Conservation (phyloP, 37 sponge, comb jelly and placozoan genomes). For the Chondrosia reniformis region DNA sequence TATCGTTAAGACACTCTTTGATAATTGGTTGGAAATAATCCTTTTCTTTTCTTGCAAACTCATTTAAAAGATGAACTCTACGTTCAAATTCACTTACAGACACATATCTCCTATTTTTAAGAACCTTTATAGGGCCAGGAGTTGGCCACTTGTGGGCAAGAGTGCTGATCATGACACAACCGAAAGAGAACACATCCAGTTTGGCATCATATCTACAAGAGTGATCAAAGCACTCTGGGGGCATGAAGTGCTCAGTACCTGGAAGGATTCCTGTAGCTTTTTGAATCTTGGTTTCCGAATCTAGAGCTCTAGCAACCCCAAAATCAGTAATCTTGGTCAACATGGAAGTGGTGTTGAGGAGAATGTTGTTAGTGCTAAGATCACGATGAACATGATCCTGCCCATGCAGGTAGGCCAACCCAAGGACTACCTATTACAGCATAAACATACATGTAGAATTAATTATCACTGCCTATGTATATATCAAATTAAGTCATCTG, state of each 20-base stretch:
- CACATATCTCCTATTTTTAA: neutral
- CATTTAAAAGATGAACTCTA: neutral
- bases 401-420: neutral
- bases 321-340: neutral
- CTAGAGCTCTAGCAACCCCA: neutral
- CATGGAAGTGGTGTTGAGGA: neutral
- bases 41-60: neutral
- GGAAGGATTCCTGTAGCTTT: neutral
- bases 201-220: neutral
- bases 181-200: slow-evolving; percentile 13
- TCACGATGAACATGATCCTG: neutral
- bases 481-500: too few relatives aligned
- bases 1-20: neutral
- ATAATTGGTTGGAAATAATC: neutral
- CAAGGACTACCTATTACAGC: neutral
- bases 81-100: slow-evolving; percentile 12
- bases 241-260: neutral
- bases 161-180: slow-evolving; percentile 15
- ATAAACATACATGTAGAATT: too few relatives aligned
- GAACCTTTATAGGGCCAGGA: neutral
- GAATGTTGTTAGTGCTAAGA: neutral
- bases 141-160: slow-evolving; percentile 1
- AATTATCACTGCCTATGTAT: too few relatives aligned
- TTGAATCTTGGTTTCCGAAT: too few relatives aligned
- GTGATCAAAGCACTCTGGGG: neutral